Evolutionary conservation across 1,140 invertebrate species (phyloP), one percentile per base, ranked within the genome.

Genomic region (Cepaea nemoralis): DNA sequence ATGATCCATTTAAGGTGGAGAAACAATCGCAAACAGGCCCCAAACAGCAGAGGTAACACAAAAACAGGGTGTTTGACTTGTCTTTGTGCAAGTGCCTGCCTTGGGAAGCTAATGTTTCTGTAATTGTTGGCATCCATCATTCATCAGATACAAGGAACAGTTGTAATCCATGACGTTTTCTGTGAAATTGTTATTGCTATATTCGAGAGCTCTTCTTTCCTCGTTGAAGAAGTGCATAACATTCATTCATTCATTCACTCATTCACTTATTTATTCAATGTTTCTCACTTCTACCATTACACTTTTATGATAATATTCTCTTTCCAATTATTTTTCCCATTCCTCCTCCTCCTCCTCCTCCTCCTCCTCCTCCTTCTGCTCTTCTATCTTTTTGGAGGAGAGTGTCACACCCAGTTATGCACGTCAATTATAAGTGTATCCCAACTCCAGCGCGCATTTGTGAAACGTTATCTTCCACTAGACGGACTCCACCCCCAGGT

Each of bases 11-110:
- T 59, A 59, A 59, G 55, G 55, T 22, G n/a, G 14, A 19, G 55
- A 59, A 59, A 59, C 55, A 59, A 22, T 24, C 55, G 55, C 55
- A n/a, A 59, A 59, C 12, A 5, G 55, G 55, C 55, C 55, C 12
- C 8, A 59, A 59, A 59, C 55, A 59, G 22, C 55, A n/a, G 55
- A n/a, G n/a, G 14, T 59, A 59, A 59, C 55, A 59, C 55, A 59
- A 59, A 59, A 59, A 59, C 55, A 59, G 55, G 55, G 22, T 19
- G 5, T 59, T 22, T 59, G 5, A 59, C 55, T 48, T 12, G 19
- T 19, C 45, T 8, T 48, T 48, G 19, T 12, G 12, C 5, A 59
- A 24, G 5, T 12, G 55, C 5, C 55, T n/a, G 55, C 5, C 12
- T 12, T 59, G 12, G 55, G 10, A 59, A n/a, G 55, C 55, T 19